Conservation (phyloP, 2,113 vertebrate genomes). For the Nothobranchius kuhntae region DNA sequence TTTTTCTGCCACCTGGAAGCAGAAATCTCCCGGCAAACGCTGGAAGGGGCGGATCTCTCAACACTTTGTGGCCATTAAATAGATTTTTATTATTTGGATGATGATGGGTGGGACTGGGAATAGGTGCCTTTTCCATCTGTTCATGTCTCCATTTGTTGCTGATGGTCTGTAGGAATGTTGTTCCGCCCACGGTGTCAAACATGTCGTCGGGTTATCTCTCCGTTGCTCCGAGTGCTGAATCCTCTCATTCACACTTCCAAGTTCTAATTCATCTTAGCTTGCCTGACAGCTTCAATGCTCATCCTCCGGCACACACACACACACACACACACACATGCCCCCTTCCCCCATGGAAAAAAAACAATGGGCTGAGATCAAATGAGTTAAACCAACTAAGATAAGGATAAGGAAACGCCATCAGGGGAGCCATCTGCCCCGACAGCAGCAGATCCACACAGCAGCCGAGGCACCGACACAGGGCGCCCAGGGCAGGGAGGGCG, state of each 20-base stretch:
- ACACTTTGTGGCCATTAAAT: neutral
- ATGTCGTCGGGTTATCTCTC: slow-evolving; percentile 1
- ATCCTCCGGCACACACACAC: too few species aligned
- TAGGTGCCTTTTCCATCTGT: slow-evolving; percentile 12
- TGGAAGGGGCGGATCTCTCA: neutral
- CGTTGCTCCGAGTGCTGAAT: slow-evolving; percentile 21
- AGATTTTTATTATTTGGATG: neutral
- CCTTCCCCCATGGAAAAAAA: too few species aligned
- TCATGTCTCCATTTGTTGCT: slow-evolving; percentile 16
- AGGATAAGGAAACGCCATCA: too few species aligned
- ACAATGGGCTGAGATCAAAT: too few species aligned
- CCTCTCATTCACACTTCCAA: slow-evolving; percentile 22
- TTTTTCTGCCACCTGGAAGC: too few species aligned
- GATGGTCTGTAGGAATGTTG: slow-evolving; percentile 4
- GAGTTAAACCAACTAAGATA: too few species aligned
- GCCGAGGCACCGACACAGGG: too few species aligned
- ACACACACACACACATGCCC: too few species aligned
- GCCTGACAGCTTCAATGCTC: neutral
- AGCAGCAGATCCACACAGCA: too few species aligned
- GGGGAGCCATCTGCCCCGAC: too few species aligned
- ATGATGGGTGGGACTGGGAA: neutral
- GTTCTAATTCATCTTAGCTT: slow-evolving; percentile 3
- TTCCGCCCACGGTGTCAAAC: slow-evolving; percentile 20
- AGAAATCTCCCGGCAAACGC: too few species aligned
- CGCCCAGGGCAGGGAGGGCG: too few species aligned